These are phyloP conservation scores for Orchestes rusci DNA, from an alignment of 2,888 invertebrate genomes.

Conservation along the genomic window DNA sequence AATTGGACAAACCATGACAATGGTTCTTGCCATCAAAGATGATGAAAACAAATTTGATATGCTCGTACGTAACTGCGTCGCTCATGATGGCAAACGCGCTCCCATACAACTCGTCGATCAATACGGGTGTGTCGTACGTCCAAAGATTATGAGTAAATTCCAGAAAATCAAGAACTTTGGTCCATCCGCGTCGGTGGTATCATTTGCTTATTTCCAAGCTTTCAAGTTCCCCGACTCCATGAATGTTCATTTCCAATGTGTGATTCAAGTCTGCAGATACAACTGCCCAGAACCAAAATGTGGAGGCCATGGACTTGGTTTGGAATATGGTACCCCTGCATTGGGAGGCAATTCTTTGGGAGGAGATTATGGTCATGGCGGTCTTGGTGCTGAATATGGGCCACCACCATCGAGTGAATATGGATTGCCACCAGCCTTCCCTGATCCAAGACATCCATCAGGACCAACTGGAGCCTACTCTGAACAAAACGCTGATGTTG, in stretches of 20 bases:
- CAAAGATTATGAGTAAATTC: slow-evolving; percentile 93
- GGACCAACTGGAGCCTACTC: slow-evolving; percentile 78
- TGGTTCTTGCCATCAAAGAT: slow-evolving; percentile 92
- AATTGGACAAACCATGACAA: slow-evolving; percentile 95
- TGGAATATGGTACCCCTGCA: slow-evolving; percentile 62
- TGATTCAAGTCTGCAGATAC: slow-evolving; percentile 88
- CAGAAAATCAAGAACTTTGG: slow-evolving; percentile 95
- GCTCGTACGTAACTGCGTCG: slow-evolving; percentile 89
- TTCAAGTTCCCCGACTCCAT: slow-evolving; percentile 95
- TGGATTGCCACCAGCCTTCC: slow-evolving; percentile 67
- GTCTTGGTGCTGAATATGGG: slow-evolving; percentile 58
- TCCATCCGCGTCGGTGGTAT: slow-evolving; percentile 83
- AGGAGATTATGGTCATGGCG: slow-evolving; percentile 42
- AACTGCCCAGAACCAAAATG: slow-evolving; percentile 92
- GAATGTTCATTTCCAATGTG: slow-evolving; percentile 95
- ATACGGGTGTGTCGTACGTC: slow-evolving; percentile 86
- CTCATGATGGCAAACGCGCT: slow-evolving; percentile 88
- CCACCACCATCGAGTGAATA: slow-evolving; percentile 62
- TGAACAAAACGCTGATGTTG: slow-evolving; percentile 71
- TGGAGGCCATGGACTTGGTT: slow-evolving; percentile 57
- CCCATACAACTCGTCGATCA: slow-evolving; percentile 91
- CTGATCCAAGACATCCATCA: slow-evolving; percentile 81
- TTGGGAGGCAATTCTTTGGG: slow-evolving; percentile 37
- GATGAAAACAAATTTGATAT: slow-evolving; percentile 95
- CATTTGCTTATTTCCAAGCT: slow-evolving; percentile 90